Evolutionary conservation across 2,888 invertebrate genomes (phyloP), one percentile per base, ranked within the genome.

Genomic region (Seladonia tumulorum): DNA sequence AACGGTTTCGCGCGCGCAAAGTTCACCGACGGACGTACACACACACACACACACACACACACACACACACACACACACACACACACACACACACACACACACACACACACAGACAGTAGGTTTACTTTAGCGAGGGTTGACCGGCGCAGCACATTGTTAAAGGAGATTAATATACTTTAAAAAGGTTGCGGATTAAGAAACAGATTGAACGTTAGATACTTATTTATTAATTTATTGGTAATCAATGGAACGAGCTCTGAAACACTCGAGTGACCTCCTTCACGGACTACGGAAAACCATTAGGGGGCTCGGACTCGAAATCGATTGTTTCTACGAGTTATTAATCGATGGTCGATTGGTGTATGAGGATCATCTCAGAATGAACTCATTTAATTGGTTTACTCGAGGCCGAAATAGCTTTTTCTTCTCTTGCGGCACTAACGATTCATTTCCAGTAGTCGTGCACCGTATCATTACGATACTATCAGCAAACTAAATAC

Each of bases 201-300:
- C 35, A 35, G 39, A 42, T 39, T 68, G 68, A 68, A 68, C 12
- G 68, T 71, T 71, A 68, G 39, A 68, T 68, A n/a, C 68, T 68
- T 68, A 68, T 68, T 68, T 68, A 68, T 68, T 68, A 68, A 68
- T 68, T 68, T 39, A 39, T 35, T 42, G 68, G 68, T 68, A 68
- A 68, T 68, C 68, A 68, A 39, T 68, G 68, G 39, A 68, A 68
- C 68, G 39, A 68, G 39, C 22, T n/a, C 68, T 18, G 35, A 68
- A 39, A 68, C 39, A 42, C 68, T 68, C 22, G 68, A 68, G 68
- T 39, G 39, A 39, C 68, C 68, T 68, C 35, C 68, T 68, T 68
- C 68, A 68, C 68, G 68, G 22, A 39, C 68, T 22, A 68, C 22
- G 35, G 68, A 22, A 39, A 39, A 68, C n/a, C 68, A 68, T 68